Evolutionary conservation across 2,888 invertebrate genomes (phyloP), one percentile per base, ranked within the genome.

Genomic region (Drosophila macrospina): DNA sequence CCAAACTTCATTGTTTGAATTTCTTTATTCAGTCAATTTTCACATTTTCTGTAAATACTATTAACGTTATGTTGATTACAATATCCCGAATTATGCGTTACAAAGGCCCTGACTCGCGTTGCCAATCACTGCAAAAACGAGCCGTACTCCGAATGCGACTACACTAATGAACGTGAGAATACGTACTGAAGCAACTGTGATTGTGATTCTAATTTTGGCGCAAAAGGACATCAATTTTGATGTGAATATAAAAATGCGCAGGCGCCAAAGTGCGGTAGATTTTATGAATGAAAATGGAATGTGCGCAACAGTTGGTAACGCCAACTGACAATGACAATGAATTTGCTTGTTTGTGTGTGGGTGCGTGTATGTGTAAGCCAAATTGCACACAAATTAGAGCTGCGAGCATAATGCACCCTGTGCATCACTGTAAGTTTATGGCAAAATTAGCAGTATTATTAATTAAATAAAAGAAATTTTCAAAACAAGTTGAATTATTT

Each of bases 181-280:
- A 68, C 89, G 81, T 74, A 85, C 89, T 85, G 79, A 80, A 47
- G 50, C 67, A 70, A 74, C 71, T 68, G 85, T 80, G 78, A 83
- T 80, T 80, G 59, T 36, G 20, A 32, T 62, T 64, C 51, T 70
- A 65, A 50, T 76, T 76, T 83, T 83, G 88, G 83, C 83, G 86
- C 84, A 70, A 89, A 80, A 44, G 42, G 34, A 56, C 45, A 10
- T 13, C 34, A 36, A 55, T 74, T 44, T 48, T 34, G 13, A 15
- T 11, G 26, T 32, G 47, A 37, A 36, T 8, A 11, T 6, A 13
- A 11, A 47, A 69, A 26, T 28, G 76, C 89, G 85, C 87, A 78
- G 55, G 73, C 85, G 85, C 69, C 60, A 57, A 59, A 63, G 63
- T 62, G 20, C 57, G 15, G 24, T 13, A n/a, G 28, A 36, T 57